Evolutionary conservation across 2,888 invertebrate species (phyloP).

Genomic region (Tryphoninae sp.): DNA sequence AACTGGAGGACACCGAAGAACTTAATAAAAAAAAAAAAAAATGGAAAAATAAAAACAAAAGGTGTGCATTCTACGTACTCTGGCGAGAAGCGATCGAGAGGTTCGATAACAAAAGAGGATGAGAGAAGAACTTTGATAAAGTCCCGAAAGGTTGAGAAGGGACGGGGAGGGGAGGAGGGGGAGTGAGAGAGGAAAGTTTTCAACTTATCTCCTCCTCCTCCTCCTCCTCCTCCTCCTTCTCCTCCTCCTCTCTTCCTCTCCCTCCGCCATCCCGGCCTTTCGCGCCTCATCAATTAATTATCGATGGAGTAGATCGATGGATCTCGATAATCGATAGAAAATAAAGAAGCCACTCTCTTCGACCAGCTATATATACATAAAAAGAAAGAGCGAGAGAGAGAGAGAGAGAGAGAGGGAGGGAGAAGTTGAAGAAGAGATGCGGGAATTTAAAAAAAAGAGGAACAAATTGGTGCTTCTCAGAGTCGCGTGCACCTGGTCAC

Average conservation of each 20-base stretch:
- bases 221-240: not conserved
- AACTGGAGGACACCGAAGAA: not conserved
- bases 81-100: not conserved
- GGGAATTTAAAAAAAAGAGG: conserved; percentile 78
- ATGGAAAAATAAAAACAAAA: not conserved
- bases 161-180: too few species aligned
- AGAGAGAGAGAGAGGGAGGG: not conserved
- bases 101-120: conserved; percentile 19
- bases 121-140: conserved; percentile 31
- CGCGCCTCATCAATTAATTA: conserved; percentile 46
- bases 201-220: not conserved
- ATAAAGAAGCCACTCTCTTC: not conserved
- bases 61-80: not conserved
- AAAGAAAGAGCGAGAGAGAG: not conserved
- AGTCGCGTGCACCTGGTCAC: conserved; percentile 57
- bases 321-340: conserved; percentile 37
- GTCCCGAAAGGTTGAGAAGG: conserved; percentile 3
- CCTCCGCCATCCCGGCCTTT: not conserved
- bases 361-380: not conserved
- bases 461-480: conserved; percentile 28
- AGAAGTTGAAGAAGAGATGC: conserved; percentile 56
- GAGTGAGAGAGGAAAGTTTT: not conserved
- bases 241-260: not conserved
- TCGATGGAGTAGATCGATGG: conserved; percentile 36
- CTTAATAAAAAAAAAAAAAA: not conserved